Evolutionary conservation across 2,888 invertebrate genomes (phyloP).

Genomic region (Mamestra brassicae): DNA sequence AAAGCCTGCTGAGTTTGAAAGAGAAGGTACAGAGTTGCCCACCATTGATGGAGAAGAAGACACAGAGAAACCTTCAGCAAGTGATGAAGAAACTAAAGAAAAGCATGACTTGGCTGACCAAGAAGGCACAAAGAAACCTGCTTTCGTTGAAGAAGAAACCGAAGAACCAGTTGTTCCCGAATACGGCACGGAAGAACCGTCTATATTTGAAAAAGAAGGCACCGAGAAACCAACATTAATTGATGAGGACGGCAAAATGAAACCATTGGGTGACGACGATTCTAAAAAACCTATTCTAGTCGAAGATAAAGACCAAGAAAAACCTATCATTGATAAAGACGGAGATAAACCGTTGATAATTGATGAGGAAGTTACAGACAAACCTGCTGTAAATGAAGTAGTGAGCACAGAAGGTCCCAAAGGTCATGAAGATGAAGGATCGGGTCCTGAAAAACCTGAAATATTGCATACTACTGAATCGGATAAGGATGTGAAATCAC

Average conservation of each 20-base stretch:
- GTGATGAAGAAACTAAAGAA: constrained; percentile 24
- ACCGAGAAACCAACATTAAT: constrained; percentile 14
- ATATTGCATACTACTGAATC: constrained; percentile 12
- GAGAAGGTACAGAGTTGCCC: constrained; percentile 26
- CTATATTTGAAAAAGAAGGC: constrained; percentile 1
- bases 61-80: constrained; percentile 27
- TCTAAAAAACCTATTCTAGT: constrained; percentile 23
- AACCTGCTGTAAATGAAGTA: constrained; percentile 17
- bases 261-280: constrained; percentile 21
- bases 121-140: constrained; percentile 19
- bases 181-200: constrained; percentile 10
- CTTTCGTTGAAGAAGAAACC: constrained; percentile 10
- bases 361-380: constrained; percentile 28
- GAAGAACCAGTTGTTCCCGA: constrained; percentile 8
- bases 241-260: constrained; percentile 17
- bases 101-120: constrained; percentile 25
- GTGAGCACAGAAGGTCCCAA: constrained; percentile 37
- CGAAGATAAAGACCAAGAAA: constrained; percentile 22
- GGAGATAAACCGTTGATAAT: constrained; percentile 27
- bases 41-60: constrained; percentile 1
- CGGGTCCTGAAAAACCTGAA: constrained; percentile 31
- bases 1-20: constrained; percentile 17
- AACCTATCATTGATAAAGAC: constrained; percentile 13
- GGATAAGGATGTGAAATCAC: constrained; percentile 23
- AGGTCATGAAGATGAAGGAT: constrained; percentile 32